Evolutionary conservation across 2,113 vertebrate genomes (phyloP), one percentile per base, ranked within the genome.

Genomic region (Nannospalax galili): DNA sequence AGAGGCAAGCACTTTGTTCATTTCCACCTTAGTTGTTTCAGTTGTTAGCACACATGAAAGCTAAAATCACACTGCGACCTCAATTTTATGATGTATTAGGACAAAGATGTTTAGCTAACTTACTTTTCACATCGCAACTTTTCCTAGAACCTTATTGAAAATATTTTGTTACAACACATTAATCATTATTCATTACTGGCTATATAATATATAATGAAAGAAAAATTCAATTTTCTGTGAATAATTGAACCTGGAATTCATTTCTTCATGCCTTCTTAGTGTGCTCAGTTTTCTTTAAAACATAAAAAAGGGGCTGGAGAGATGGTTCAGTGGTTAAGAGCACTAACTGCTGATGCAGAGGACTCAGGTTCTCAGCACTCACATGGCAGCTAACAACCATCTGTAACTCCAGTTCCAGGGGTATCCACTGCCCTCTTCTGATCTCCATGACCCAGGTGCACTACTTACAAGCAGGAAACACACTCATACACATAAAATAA

Each of bases 231-330:
- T 82, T 67, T 72, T 86, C 52, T 16, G 26, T 8, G 75, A 19
- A 20, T 60, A 48, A 91, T 75, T 86, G 58, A 72, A 70, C 32
- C 6, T 90, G 12, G 26, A 70, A 75, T 42, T 60, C 12, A 60
- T 88, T 3, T 91, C 30, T 1, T 81, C 10, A 35, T 37, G 17
- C 2, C 20, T 16, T 28, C 52, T 73, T 67, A 52, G 20, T 78
- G 28, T 87, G 5, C 28, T 81, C 81, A 56, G 7, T 42, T 88
- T 74, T 85, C 45, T 85, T 92, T 77, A 88, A 84, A 91, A 73
- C 3, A 7, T 82, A 11, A 52, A 52, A 52, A 52, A 7, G 48
- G 48, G 11, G 48, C 11, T 52, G 11, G 48, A 52, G 48, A 52
- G 48, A 6, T 52, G 48, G 11, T 11, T 52, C 11, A 52, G 48